Evolutionary conservation across 2,113 vertebrate genomes (phyloP).

Genomic region (Ibidorhyncha struthersii): DNA sequence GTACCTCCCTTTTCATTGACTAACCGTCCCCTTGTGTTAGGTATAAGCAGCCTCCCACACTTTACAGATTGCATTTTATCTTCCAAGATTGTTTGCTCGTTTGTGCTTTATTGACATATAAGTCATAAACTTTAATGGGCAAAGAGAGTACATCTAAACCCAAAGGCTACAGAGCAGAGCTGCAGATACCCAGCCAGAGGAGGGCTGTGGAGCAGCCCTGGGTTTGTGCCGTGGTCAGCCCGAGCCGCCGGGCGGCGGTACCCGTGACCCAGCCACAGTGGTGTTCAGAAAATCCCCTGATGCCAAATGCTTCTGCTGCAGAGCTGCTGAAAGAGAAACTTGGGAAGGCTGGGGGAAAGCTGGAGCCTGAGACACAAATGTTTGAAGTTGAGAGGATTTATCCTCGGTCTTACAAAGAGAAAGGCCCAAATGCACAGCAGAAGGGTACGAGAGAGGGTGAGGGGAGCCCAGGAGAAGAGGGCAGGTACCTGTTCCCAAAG

Average conservation of each 20-base stretch:
- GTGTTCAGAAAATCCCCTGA: not conserved
- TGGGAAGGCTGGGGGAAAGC: not conserved
- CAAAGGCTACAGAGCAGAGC: not conserved
- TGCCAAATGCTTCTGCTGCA: not conserved
- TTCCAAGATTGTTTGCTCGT: not conserved
- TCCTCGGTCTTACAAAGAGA: not conserved
- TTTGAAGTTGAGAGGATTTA: not conserved
- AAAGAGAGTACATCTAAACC: not conserved
- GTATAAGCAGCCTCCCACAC: not conserved
- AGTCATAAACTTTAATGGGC: not conserved
- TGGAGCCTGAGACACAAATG: not conserved
- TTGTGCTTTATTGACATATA: not conserved
- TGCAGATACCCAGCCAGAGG: not conserved
- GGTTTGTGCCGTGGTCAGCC: too few species aligned
- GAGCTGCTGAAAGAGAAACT: not conserved
- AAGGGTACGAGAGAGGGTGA: not conserved
- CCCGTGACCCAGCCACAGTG: fast-evolving
- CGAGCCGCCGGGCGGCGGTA: fast-evolving
- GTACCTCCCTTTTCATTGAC: not conserved
- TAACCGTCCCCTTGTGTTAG: not conserved
- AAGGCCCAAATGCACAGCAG: not conserved
- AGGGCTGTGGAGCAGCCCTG: not conserved
- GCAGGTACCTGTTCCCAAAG: not conserved
- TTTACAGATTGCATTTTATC: not conserved
- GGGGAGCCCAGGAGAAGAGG: not conserved